phyloP scores from a whole-genome alignment of 2,888 invertebrate species.

The Drosophila melanosoma region DNA sequence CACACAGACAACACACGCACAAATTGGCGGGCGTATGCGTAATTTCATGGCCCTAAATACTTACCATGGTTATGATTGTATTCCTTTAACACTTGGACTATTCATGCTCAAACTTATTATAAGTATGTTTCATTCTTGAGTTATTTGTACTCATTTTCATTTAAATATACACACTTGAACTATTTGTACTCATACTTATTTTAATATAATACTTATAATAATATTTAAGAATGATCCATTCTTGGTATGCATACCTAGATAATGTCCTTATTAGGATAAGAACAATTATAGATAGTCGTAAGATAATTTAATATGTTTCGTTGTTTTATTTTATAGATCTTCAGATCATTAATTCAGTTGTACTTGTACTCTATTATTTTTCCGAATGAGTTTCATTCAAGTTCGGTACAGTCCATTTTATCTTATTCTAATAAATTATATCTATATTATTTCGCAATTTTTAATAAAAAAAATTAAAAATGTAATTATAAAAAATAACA shows the following conservation, averaged over 20 bases:
- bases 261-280: neutral
- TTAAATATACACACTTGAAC: neutral
- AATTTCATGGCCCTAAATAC: conserved; percentile 24
- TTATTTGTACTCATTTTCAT: neutral
- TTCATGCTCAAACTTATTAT: neutral
- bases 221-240: neutral
- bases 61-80: neutral
- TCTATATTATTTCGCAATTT: neutral
- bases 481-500: no score
- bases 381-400: neutral
- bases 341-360: no score
- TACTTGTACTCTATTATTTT: neutral
- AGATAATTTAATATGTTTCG: no score
- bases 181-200: neutral
- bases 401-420: neutral
- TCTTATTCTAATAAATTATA: neutral
- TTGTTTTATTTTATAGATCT: no score
- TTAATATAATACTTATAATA: no score
- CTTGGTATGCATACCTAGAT: neutral
- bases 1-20: neutral
- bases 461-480: neutral
- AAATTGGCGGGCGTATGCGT: conserved; percentile 48
- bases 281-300: neutral
- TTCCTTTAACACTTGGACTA: neutral
- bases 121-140: neutral